A percentile compares a stretch with the other conserved stretches of the same genome.
phyloP scores from a whole-genome alignment of 2,113 vertebrate genomes.

The Colistium nudipinnis region DNA sequence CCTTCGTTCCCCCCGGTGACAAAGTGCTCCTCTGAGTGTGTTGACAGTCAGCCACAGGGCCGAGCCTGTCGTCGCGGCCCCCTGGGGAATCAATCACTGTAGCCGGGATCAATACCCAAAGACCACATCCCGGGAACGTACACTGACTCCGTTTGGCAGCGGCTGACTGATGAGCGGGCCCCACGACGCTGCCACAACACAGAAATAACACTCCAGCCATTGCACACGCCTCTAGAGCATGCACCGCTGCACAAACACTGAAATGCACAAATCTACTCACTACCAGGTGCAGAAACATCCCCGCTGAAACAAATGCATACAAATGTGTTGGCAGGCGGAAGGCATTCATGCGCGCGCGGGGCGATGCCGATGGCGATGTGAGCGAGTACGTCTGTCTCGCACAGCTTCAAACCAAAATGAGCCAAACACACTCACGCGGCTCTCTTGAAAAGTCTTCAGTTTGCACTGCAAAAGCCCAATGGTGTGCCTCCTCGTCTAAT shows the following conservation, averaged over 20 bases:
- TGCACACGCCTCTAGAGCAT: slow-evolving; percentile 34
- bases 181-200: slow-evolving; percentile 5
- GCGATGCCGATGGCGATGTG: not conserved
- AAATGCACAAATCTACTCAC: slow-evolving; percentile 28
- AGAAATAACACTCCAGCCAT: slow-evolving; percentile 44
- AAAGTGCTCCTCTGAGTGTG: slow-evolving; percentile 48
- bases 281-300: slow-evolving; percentile 11
- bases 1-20: slow-evolving; percentile 38
- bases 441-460: slow-evolving; percentile 34
- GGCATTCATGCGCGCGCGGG: slow-evolving; percentile 11
- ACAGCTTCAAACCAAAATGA: slow-evolving; percentile 25
- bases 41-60: slow-evolving; percentile 57
- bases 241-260: slow-evolving; percentile 23
- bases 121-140: slow-evolving; percentile 40
- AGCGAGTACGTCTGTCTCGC: not conserved
- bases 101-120: slow-evolving; percentile 68
- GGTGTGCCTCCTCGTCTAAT: slow-evolving; percentile 6
- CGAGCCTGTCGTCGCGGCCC: slow-evolving; percentile 18
- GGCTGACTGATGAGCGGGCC: slow-evolving; percentile 50
- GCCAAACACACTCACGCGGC: not conserved
- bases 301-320: slow-evolving; percentile 27
- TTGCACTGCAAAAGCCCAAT: slow-evolving; percentile 13
- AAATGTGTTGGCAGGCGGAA: slow-evolving; percentile 29
- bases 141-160: slow-evolving; percentile 40
- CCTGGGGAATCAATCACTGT: slow-evolving; percentile 66